Percentiles rank a stretch among this genome's conserved stretches.
phyloP scores from a whole-genome alignment of 2,113 vertebrate genomes.

The Melospiza georgiana region DNA sequence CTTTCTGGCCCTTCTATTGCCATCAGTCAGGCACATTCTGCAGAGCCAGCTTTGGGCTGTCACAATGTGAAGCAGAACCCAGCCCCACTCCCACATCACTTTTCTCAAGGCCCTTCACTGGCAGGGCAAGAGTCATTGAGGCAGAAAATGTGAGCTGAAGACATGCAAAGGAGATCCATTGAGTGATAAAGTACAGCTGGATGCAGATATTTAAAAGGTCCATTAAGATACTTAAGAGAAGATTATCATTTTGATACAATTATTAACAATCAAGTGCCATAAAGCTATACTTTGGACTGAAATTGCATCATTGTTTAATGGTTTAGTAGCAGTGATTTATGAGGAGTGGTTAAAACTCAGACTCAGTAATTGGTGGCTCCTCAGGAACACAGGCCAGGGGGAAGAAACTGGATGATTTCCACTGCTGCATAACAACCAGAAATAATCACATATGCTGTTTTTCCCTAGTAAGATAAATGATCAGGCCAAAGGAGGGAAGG shows the following conservation, averaged over 20 bases:
- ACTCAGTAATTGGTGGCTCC: constrained; percentile 14
- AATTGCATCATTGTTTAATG: not conserved
- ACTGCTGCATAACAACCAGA: constrained; percentile 11
- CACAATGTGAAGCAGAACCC: not conserved
- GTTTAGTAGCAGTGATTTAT: constrained; percentile 40
- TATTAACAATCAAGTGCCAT: constrained; percentile 25
- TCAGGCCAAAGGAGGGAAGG: not conserved
- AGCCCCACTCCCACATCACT: not conserved
- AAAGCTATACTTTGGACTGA: not conserved
- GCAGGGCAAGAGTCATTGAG: not conserved
- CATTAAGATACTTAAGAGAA: not conserved
- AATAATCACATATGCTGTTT: constrained; percentile 16
- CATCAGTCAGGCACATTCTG: not conserved
- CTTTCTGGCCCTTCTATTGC: not conserved
- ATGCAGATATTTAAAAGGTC: not conserved
- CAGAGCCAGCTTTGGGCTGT: not conserved
- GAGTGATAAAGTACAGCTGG: not conserved
- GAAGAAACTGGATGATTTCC: constrained; percentile 20
- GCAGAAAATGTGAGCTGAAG: not conserved
- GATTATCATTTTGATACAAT: not conserved
- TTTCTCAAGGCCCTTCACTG: not conserved
- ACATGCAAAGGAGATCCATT: fast-evolving
- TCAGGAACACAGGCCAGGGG: not conserved
- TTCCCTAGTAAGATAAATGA: constrained; percentile 12
- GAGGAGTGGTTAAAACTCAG: not conserved